Evolutionary conservation across 1,140 invertebrate species (phyloP).

Genomic region (Neuroterus valhalla): DNA sequence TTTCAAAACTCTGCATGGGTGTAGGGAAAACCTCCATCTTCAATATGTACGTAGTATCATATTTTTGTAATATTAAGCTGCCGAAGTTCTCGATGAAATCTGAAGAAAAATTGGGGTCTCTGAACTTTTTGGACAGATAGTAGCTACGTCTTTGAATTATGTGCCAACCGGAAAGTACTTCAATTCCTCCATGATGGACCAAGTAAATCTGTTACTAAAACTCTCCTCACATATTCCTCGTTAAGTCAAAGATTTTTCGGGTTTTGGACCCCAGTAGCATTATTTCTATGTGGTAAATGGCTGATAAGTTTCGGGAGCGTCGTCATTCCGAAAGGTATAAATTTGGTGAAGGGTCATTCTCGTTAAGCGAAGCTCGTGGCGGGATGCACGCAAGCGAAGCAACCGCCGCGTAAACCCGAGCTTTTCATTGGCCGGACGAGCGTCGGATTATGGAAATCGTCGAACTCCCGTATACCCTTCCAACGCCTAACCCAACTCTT

Average conservation of each 20-base stretch:
- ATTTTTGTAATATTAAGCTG: no score
- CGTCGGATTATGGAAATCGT: constrained; percentile 69
- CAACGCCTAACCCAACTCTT: constrained; percentile 62
- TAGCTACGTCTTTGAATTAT: no score
- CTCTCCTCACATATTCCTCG: neutral
- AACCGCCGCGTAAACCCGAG: constrained; percentile 58
- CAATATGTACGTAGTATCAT: no score
- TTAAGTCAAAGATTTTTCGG: neutral
- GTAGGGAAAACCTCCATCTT: no score
- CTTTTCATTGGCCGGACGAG: constrained; percentile 63
- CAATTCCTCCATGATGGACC: no score
- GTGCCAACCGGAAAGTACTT: no score
- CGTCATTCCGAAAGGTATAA: constrained; percentile 35
- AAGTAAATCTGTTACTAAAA: no score
- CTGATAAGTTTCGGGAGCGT: constrained; percentile 31
- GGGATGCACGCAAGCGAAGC: constrained; percentile 29
- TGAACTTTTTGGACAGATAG: no score
- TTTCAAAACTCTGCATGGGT: no score
- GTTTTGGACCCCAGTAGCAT: neutral
- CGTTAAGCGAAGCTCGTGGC: constrained; percentile 37
- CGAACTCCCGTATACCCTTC: constrained; percentile 46
- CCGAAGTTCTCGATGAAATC: no score
- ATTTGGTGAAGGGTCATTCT: constrained; percentile 38
- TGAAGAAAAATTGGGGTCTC: no score
- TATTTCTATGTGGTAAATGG: neutral